phyloP scores from a whole-genome alignment of 2,797 vertebrate genomes.

The Hydrophis major region DNA sequence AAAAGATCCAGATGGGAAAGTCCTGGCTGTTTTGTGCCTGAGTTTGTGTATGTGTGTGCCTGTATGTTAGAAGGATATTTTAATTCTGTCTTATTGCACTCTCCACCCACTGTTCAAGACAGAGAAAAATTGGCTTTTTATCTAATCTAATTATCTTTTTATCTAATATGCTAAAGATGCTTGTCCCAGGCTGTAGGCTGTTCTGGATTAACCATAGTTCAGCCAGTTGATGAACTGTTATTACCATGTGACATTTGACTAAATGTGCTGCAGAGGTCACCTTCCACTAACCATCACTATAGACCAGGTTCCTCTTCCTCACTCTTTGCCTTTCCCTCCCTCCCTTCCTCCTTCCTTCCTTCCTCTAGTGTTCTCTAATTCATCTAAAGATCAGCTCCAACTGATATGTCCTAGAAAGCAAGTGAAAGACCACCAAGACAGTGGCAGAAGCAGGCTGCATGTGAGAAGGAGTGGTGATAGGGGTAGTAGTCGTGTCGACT shows the following conservation, averaged over 20 bases:
- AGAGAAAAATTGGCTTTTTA: slow-evolving; percentile 27
- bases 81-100: slow-evolving; percentile 36
- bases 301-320: slow-evolving; percentile 24
- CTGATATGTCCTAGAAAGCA: slow-evolving; percentile 56
- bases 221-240: slow-evolving; percentile 25
- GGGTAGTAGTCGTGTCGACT: background rate
- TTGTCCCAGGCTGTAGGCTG: slow-evolving; percentile 1
- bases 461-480: slow-evolving; percentile 47
- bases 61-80: background rate
- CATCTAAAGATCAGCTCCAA: slow-evolving; percentile 56
- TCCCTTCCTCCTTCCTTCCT: background rate
- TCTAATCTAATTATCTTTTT: slow-evolving; percentile 29
- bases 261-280: slow-evolving; percentile 58
- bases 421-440: slow-evolving; percentile 27
- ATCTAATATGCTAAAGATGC: background rate
- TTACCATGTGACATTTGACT: slow-evolving; percentile 73
- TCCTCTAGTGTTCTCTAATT: slow-evolving; percentile 49
- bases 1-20: slow-evolving; percentile 7
- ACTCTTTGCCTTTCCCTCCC: slow-evolving; percentile 21
- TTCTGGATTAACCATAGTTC: slow-evolving; percentile 21
- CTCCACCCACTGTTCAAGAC: slow-evolving; percentile 17
- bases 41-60: background rate
- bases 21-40: background rate
- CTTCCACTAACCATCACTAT: slow-evolving; percentile 68
- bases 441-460: slow-evolving; percentile 55